phyloP scores from a whole-genome alignment of 2,797 vertebrate genomes.

The Denticeps clupeoides region DNA sequence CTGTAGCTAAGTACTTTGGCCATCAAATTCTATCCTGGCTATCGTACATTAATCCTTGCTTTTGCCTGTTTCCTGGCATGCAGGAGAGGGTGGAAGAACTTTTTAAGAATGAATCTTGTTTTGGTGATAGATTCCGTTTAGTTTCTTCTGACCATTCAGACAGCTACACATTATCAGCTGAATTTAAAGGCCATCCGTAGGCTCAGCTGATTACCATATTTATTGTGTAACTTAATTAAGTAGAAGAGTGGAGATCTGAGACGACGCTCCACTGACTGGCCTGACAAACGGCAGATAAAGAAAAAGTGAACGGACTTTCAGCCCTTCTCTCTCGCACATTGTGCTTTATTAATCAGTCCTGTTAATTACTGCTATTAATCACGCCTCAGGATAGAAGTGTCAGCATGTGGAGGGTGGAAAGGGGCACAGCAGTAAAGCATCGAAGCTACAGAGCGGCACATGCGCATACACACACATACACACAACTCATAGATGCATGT shows the following conservation, averaged over 20 bases:
- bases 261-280: constrained; percentile 34
- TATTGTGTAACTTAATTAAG: constrained; percentile 58
- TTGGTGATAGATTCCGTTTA: too few species aligned
- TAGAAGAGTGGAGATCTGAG: constrained; percentile 53
- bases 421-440: constrained; percentile 33
- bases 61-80: too few species aligned
- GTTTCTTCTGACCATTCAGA: constrained; percentile 11
- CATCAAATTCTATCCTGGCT: too few species aligned
- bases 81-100: too few species aligned
- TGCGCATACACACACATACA: constrained; percentile 12
- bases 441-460: constrained; percentile 36
- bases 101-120: too few species aligned
- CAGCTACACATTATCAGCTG: constrained; percentile 15
- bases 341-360: constrained; percentile 62
- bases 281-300: constrained; percentile 62
- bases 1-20: too few species aligned
- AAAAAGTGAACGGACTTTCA: constrained; percentile 43
- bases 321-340: constrained; percentile 51
- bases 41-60: too few species aligned
- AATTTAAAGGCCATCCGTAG: constrained; percentile 21
- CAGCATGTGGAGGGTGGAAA: constrained; percentile 39
- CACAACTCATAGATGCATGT: not conserved
- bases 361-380: constrained; percentile 70
- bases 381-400: constrained; percentile 53
- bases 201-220: constrained; percentile 59